Percentiles rank a stretch among this genome's conserved stretches.
phyloP scores from a whole-genome alignment of 2,113 vertebrate genomes.

The Chauna torquata region DNA sequence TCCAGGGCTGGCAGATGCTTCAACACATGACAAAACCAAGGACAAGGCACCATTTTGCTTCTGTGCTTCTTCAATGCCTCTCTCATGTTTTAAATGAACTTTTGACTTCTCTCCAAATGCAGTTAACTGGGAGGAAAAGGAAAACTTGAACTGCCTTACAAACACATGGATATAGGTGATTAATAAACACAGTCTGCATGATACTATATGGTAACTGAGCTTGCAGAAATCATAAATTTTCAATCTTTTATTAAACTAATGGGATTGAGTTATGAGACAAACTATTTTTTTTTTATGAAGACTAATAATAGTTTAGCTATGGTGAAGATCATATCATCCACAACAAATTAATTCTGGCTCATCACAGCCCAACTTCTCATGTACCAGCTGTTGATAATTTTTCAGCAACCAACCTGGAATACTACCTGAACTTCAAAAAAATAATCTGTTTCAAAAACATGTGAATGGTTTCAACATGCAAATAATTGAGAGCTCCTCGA shows the following conservation, averaged over 20 bases:
- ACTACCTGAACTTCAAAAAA: conserved; percentile 6
- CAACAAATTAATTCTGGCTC: conserved; percentile 50
- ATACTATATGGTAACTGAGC: conserved; percentile 32
- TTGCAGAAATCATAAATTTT: conserved; percentile 64
- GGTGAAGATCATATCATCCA: conserved; percentile 43
- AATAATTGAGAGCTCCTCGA: background rate
- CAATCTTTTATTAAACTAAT: conserved; percentile 67
- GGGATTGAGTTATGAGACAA: conserved; percentile 42
- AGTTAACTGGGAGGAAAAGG: conserved; percentile 47
- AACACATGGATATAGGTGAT: conserved; percentile 71
- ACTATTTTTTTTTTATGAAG: conserved; percentile 36
- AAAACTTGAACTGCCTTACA: conserved; percentile 51
- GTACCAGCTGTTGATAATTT: conserved; percentile 44
- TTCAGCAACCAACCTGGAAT: conserved; percentile 40
- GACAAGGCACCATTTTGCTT: conserved; percentile 48
- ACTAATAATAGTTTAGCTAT: conserved; percentile 39
- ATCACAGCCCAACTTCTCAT: conserved; percentile 47
- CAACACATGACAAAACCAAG: background rate
- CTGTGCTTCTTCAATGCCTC: conserved; percentile 52
- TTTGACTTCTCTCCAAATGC: conserved; percentile 59
- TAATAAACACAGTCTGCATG: conserved; percentile 50
- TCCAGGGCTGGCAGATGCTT: conserved; percentile 27
- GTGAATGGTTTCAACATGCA: background rate
- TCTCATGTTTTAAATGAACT: conserved; percentile 72
- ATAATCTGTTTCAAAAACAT: background rate